A percentile compares a stretch with the other conserved stretches of the same genome.
Evolutionary conservation across 1,140 invertebrate genomes (phyloP).

Genomic region (Cephus cinctus): DNA sequence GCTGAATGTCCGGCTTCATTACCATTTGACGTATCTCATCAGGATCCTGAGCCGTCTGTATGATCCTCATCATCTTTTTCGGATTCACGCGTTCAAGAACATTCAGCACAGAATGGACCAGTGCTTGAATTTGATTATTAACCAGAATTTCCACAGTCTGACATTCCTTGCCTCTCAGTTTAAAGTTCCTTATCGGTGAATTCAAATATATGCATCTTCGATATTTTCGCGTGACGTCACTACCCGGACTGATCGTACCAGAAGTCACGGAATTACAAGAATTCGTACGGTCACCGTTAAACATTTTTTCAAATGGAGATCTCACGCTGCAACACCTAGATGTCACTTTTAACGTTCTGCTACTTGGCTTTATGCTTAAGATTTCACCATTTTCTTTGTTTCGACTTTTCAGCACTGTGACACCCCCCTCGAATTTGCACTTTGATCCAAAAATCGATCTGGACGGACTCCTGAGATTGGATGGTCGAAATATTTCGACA

Average conservation of each 20-base stretch:
- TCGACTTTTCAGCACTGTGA: conserved; percentile 4
- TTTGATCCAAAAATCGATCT: not conserved
- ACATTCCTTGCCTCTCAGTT: conserved; percentile 8
- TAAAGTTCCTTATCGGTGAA: conserved; percentile 5
- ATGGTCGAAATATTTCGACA: not conserved
- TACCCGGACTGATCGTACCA: not conserved
- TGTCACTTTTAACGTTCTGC: not conserved
- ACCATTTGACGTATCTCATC: conserved; percentile 10
- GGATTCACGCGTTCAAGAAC: conserved; percentile 22
- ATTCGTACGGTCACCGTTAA: not conserved
- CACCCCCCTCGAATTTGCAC: not conserved
- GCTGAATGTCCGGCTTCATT: conserved; percentile 2
- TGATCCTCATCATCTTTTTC: conserved; percentile 10
- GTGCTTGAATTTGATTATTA: conserved; percentile 22
- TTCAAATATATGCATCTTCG: conserved; percentile 10
- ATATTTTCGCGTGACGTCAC: conserved; percentile 1
- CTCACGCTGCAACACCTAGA: not conserved
- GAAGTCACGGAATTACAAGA: not conserved
- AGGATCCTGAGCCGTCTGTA: not conserved
- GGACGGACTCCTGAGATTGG: not conserved
- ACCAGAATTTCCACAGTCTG: conserved; percentile 19
- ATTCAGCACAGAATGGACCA: conserved; percentile 20
- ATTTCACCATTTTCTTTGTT: not conserved
- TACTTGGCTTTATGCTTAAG: conserved; percentile 10
- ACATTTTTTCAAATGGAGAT: not conserved